These are phyloP conservation scores for Paradoxurus hermaphroditus DNA, from an alignment of 2,113 vertebrate species.

Conservation along the genomic window DNA sequence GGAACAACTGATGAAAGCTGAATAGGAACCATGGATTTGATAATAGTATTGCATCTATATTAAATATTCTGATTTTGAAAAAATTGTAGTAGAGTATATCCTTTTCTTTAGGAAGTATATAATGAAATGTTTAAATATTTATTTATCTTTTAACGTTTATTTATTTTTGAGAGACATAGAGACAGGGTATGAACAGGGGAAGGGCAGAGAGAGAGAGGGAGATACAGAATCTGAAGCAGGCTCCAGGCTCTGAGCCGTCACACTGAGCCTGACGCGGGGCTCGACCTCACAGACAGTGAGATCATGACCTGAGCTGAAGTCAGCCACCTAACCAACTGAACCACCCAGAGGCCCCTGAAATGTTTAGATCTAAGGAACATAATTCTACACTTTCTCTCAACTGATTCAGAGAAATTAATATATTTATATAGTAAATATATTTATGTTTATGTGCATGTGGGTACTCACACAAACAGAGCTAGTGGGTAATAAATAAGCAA, in stretches of 20 bases:
- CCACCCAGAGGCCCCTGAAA: too few relatives aligned
- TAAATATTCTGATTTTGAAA: neutral
- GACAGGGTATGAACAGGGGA: too few relatives aligned
- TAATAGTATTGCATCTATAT: neutral
- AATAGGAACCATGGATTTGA: neutral
- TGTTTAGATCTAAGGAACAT: neutral
- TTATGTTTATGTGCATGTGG: neutral
- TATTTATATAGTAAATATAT: neutral
- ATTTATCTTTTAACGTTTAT: too few relatives aligned
- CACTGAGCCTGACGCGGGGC: too few relatives aligned
- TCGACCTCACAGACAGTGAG: too few relatives aligned
- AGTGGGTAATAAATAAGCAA: neutral
- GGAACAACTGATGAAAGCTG: neutral
- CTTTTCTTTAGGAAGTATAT: neutral
- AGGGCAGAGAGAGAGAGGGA: too few relatives aligned
- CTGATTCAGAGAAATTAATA: neutral
- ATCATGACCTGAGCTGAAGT: too few relatives aligned
- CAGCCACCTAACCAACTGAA: too few relatives aligned
- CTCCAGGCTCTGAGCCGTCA: too few relatives aligned
- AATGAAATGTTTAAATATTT: neutral
- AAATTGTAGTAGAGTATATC: rapidly evolving
- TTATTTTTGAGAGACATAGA: too few relatives aligned
- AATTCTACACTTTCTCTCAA: neutral
- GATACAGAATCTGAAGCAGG: too few relatives aligned
- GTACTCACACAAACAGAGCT: neutral